Conservation (phyloP, 2,113 vertebrate species). For the Pseudopipra pipra region DNA sequence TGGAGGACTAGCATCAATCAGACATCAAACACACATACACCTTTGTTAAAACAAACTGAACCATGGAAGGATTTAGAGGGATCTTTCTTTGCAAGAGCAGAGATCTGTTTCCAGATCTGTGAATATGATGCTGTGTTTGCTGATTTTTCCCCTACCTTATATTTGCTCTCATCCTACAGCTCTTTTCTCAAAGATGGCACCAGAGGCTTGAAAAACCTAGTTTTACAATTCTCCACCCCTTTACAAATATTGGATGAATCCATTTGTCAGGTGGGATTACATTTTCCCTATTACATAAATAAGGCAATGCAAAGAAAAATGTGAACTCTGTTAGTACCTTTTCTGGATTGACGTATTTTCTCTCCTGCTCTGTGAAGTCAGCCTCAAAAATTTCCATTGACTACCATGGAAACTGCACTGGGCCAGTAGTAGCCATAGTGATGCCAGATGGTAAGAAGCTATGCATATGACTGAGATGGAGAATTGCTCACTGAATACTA, state of each 20-base stretch:
- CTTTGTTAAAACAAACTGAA: background rate
- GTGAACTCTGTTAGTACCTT: background rate
- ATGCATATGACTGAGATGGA: background rate
- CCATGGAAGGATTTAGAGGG: background rate
- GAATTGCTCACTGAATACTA: constrained; percentile 9
- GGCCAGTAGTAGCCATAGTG: constrained; percentile 18
- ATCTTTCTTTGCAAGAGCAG: background rate
- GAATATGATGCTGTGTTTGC: background rate
- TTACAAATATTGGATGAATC: background rate
- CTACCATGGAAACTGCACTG: constrained; percentile 31
- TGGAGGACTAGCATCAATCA: background rate
- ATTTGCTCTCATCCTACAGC: background rate
- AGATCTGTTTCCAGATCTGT: background rate
- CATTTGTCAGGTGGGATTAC: background rate
- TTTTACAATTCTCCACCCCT: background rate
- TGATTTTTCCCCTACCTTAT: background rate
- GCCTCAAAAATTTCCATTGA: background rate
- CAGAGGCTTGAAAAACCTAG: background rate
- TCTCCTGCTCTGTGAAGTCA: background rate
- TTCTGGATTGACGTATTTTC: background rate
- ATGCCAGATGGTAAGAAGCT: constrained; percentile 37
- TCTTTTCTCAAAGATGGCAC: background rate
- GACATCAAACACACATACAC: background rate
- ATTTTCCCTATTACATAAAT: background rate
- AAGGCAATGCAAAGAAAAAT: background rate